phyloP scores from a whole-genome alignment of 2,888 invertebrate species.

The Magallana nippona region DNA sequence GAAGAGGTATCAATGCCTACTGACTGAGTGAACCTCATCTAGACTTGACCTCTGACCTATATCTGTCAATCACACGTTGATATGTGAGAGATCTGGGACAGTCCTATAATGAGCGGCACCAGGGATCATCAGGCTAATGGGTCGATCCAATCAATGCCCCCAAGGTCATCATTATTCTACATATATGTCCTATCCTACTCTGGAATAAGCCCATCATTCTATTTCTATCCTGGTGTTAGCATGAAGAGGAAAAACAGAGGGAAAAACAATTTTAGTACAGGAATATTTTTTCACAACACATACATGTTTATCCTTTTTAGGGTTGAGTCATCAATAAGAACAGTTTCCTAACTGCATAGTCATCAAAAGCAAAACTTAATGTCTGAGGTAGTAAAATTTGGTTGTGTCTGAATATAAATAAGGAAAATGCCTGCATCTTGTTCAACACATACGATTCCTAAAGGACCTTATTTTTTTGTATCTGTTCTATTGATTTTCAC shows the following conservation, averaged over 20 bases:
- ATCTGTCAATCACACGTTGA: not conserved
- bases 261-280: not conserved
- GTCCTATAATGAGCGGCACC: not conserved
- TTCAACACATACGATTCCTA: not conserved
- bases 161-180: no score
- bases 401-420: not conserved
- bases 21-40: not conserved
- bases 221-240: not conserved
- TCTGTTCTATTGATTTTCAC: not conserved
- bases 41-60: not conserved
- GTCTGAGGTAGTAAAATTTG: no score
- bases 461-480: not conserved
- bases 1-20: no score
- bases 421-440: not conserved
- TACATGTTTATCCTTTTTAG: not conserved
- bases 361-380: no score
- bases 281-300: not conserved
- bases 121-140: not conserved
- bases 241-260: not conserved
- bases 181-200: no score
- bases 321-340: no score
- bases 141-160: not conserved
- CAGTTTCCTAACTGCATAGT: no score
- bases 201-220: no score
- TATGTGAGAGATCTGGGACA: not conserved